phyloP scores from a whole-genome alignment of 2,113 vertebrate species.

The Tiliqua scincoides region DNA sequence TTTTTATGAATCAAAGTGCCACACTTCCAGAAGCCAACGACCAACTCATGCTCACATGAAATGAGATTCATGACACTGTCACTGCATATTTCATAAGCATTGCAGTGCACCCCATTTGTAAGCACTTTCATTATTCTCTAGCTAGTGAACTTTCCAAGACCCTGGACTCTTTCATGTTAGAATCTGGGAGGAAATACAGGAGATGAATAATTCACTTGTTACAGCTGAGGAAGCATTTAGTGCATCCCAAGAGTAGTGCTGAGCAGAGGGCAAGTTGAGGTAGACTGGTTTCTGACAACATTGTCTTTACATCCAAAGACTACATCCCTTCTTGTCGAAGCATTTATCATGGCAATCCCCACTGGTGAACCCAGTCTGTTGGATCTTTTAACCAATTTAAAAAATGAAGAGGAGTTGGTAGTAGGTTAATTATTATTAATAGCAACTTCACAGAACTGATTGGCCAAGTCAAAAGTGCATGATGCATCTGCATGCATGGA shows the following conservation, averaged over 20 bases:
- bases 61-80: constrained; percentile 73
- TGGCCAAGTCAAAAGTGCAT: background rate
- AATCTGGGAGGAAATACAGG: constrained; percentile 65
- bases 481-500: background rate
- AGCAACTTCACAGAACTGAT: background rate
- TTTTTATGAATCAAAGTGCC: background rate
- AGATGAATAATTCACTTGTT: constrained; percentile 87
- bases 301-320: constrained; percentile 28
- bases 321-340: constrained; percentile 35
- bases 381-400: background rate
- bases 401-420: background rate
- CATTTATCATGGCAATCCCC: background rate
- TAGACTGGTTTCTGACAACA: constrained; percentile 40
- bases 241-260: constrained; percentile 75
- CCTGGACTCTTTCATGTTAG: constrained; percentile 61
- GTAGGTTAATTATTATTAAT: constrained; percentile 20
- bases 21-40: constrained; percentile 10
- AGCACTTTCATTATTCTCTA: constrained; percentile 74
- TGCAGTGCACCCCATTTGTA: constrained; percentile 60
- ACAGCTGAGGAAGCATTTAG: constrained; percentile 83
- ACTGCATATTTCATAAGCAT: constrained; percentile 67
- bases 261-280: constrained; percentile 55
- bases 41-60: constrained; percentile 53
- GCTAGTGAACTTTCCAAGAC: constrained; percentile 73
- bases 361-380: background rate